Evolutionary conservation across 2,888 invertebrate species (phyloP).

Genomic region (Drosophila colorata): DNA sequence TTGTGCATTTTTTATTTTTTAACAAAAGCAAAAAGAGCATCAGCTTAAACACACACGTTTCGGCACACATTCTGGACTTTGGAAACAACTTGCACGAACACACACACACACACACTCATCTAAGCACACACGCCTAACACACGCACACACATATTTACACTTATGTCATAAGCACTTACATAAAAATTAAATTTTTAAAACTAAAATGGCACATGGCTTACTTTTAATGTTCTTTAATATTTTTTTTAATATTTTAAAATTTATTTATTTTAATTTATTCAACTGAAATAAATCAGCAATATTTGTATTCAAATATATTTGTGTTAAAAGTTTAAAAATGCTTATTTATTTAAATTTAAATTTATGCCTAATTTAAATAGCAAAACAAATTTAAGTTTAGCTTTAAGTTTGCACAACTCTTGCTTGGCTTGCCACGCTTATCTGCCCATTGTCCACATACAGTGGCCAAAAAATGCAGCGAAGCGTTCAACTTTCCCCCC

Average conservation of each 20-base stretch:
- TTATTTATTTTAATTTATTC: conserved; percentile 23
- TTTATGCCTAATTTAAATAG: conserved; percentile 21
- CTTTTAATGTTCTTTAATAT: conserved; percentile 20
- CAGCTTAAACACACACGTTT: conserved; percentile 40
- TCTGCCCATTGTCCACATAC: conserved; percentile 34
- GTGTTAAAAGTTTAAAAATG: conserved; percentile 24
- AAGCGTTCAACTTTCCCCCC: conserved; percentile 10
- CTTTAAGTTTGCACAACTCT: conserved; percentile 21
- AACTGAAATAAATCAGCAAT: conserved; percentile 59
- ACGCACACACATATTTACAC: conserved; percentile 22
- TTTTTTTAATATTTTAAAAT: not conserved
- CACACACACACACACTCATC: conserved; percentile 35
- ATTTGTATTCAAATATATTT: conserved; percentile 59
- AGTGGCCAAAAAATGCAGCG: conserved; percentile 41
- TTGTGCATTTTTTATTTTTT: conserved; percentile 65
- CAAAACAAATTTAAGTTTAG: conserved; percentile 11
- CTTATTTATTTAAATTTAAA: conserved; percentile 23
- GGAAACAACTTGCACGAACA: conserved; percentile 56
- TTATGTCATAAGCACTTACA: conserved; percentile 14
- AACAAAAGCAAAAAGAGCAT: conserved; percentile 51
- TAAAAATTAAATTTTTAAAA: conserved; percentile 33
- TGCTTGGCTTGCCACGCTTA: conserved; percentile 18
- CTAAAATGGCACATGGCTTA: conserved; percentile 51
- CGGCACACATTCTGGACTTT: conserved; percentile 68
- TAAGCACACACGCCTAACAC: conserved; percentile 45